Base-by-base conservation (phyloP, 2,113 vertebrate genomes). In the Ranitomeya variabilis region DNA sequence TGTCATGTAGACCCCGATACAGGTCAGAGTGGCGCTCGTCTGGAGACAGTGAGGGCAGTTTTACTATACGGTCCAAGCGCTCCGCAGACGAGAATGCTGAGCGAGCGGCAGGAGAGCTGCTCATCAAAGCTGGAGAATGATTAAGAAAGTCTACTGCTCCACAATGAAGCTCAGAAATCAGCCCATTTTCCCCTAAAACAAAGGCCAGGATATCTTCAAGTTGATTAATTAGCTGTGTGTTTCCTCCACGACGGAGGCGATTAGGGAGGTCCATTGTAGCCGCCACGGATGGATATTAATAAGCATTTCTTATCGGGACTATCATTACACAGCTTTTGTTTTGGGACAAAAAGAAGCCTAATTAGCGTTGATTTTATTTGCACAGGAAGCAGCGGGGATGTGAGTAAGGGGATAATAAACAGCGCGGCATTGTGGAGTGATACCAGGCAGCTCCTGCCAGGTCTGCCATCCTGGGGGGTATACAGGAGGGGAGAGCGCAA, bases 331-430 rank as follows among this genome's bases (percentile, higher is more conserved):
- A 5, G 64, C 86, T 18, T 87, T 87, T 87, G 86, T 80, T 87
- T 87, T 51, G 76, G 62, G 86, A 79, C 76, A 69, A 80, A 66
- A 86, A 86, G 80, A 87, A 69, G 62, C 52, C 77, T 87, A 89
- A 89, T 89, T 84, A 85, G 60, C 66, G 81, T 3, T 79, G 82
- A 85, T 89, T 85, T 79, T 89, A 85, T 85, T 89, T 85, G 60
- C 16, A 78, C 55, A 7, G 69, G 71, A 60, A 77, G 73, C 85
- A 51, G 76, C 76, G 37, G 59, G 31, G 86, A 54, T 76, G 87
- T 2, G 74, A 86, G 21, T 37, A 59, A 52, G 7, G 83, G 83
- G 52, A 23, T 73, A 52, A 19, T 54, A 59, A 23, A 73, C 83
- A 83, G 62, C 55, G n/a, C 45, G 37, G 45, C 37, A 54, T 83